These are phyloP conservation scores for Anodontia alba DNA, from an alignment of 2,888 invertebrate genomes.

Conservation along the genomic window DNA sequence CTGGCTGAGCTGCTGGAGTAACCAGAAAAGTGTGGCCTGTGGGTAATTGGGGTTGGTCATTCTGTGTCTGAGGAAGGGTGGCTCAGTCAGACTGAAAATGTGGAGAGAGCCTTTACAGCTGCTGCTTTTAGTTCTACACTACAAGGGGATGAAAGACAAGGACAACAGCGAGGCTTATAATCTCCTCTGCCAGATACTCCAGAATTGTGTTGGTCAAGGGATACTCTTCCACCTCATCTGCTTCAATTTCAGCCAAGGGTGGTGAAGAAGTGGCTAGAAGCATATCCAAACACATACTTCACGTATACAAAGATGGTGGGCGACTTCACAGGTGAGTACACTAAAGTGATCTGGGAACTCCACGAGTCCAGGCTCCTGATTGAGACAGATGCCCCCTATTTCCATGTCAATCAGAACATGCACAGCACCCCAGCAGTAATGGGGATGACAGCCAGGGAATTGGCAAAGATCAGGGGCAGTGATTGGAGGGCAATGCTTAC, in stretches of 20 bases:
- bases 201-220: neutral
- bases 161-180: neutral
- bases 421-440: too few species aligned
- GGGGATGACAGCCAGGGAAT: too few species aligned
- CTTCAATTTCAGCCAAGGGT: neutral
- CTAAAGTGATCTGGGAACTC: neutral
- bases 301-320: neutral
- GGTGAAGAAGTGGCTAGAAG: conserved; percentile 3
- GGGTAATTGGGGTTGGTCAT: neutral
- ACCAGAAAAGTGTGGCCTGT: neutral
- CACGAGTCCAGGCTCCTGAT: too few species aligned
- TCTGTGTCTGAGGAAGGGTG: neutral
- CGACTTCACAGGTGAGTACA: neutral
- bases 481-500: too few species aligned
- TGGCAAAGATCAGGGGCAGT: too few species aligned
- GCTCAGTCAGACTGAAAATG: neutral
- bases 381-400: too few species aligned
- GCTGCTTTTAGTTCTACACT: neutral
- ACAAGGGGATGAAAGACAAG: neutral
- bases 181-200: neutral
- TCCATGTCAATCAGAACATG: too few species aligned
- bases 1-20: too few species aligned
- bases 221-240: neutral
- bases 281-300: neutral
- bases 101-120: neutral